Percentiles rank a stretch among this genome's conserved stretches.
Conservation (phyloP, 2,797 vertebrate genomes). For the Helarctos malayanus region DNA sequence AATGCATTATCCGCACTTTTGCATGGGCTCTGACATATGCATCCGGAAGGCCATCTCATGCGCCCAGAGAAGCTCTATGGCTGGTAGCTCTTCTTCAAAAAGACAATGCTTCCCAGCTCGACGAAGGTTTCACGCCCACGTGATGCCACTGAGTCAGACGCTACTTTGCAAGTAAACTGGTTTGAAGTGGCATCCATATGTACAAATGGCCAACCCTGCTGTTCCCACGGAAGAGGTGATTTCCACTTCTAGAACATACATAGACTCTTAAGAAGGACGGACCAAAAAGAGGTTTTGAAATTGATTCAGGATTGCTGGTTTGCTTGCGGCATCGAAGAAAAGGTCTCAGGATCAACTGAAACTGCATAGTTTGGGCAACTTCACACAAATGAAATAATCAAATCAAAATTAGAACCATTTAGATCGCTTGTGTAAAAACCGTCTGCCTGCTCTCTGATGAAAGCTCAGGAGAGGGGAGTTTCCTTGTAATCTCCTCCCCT, state of each 20-base stretch:
- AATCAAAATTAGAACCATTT: conserved; percentile 46
- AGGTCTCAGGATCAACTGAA: conserved; percentile 52
- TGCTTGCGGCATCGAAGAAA: not conserved
- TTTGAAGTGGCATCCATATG: not conserved
- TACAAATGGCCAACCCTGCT: not conserved
- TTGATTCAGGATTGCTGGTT: conserved; percentile 14
- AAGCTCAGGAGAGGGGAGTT: not conserved
- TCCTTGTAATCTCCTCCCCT: not conserved
- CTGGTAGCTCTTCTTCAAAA: not conserved
- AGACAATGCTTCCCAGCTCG: not conserved
- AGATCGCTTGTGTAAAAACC: not conserved
- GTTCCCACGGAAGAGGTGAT: not conserved
- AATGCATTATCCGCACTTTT: not conserved
- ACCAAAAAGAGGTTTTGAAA: not conserved
- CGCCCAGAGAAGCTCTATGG: too few species aligned
- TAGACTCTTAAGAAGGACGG: not conserved
- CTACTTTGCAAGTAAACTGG: not conserved
- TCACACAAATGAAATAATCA: conserved; percentile 49
- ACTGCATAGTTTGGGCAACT: not conserved
- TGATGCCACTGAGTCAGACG: not conserved
- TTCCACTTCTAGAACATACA: not conserved
- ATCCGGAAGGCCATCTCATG: not conserved
- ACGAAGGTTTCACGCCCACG: not conserved
- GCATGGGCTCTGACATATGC: not conserved
- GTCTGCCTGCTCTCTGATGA: not conserved